Percentiles rank a stretch among this genome's conserved stretches.
Conservation (phyloP, 2,888 invertebrate genomes). For the Eupithecia subfuscata region DNA sequence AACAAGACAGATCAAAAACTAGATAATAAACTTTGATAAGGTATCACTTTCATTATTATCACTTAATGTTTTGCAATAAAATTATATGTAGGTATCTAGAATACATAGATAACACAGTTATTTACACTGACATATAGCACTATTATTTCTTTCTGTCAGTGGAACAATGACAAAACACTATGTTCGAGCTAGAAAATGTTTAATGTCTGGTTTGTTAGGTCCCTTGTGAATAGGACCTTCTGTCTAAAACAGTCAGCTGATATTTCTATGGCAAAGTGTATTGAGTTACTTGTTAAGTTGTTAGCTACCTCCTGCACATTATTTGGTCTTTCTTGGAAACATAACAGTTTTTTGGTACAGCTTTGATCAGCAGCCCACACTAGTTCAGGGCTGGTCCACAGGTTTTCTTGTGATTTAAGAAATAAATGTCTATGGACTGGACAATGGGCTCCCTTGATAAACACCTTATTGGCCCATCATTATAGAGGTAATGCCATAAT, state of each 20-base stretch:
- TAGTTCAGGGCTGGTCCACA: background rate
- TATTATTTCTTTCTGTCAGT: background rate
- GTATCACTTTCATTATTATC: conserved; percentile 2
- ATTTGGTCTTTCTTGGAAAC: background rate
- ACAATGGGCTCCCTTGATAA: background rate
- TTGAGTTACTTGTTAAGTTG: background rate
- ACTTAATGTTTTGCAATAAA: background rate
- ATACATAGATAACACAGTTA: background rate
- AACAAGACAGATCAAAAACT: background rate
- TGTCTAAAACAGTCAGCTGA: background rate
- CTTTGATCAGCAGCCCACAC: background rate
- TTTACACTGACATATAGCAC: background rate
- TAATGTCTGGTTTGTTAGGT: background rate
- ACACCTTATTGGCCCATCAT: background rate
- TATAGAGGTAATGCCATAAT: background rate
- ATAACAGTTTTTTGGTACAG: background rate
- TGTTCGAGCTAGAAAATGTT: background rate
- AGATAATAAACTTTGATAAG: background rate
- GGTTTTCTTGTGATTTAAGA: too few species aligned
- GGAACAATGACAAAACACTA: background rate
- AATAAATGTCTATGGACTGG: background rate
- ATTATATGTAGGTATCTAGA: background rate
- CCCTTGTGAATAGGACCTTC: background rate
- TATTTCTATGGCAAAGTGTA: background rate
- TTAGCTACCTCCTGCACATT: background rate